Conservation (phyloP, 2,113 vertebrate genomes). For the Apeltes quadracus region DNA sequence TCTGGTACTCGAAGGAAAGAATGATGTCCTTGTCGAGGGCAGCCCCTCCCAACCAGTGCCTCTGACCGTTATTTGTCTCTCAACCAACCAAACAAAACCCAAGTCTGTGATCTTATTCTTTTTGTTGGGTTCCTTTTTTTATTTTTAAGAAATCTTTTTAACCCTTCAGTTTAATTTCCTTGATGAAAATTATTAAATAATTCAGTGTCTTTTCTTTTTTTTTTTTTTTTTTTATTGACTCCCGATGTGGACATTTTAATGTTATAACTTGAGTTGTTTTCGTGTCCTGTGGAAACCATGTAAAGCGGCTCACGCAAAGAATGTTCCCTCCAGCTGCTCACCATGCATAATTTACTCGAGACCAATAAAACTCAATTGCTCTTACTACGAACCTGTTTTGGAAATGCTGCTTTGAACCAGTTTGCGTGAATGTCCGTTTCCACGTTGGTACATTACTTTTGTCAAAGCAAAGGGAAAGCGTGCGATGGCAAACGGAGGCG, state of each 20-base stretch:
- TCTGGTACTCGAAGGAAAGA: constrained; percentile 39
- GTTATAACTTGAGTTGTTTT: constrained; percentile 47
- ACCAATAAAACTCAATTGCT: constrained; percentile 77
- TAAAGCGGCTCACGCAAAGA: constrained; percentile 60
- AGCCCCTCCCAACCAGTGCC: constrained; percentile 69
- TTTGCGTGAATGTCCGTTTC: background rate
- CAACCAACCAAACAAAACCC: constrained; percentile 65
- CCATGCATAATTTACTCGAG: constrained; percentile 69
- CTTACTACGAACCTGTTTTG: constrained; percentile 54
- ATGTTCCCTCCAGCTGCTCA: constrained; percentile 62
- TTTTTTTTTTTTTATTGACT: constrained; percentile 50
- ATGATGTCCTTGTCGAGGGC: constrained; percentile 19
- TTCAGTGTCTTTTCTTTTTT: constrained; percentile 41
- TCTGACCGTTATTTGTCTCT: constrained; percentile 56
- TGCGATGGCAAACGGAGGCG: background rate
- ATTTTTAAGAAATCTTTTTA: constrained; percentile 68
- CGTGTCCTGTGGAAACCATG: constrained; percentile 61
- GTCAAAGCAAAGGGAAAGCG: background rate
- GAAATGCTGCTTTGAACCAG: constrained; percentile 1
- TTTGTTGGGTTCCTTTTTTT: constrained; percentile 28
- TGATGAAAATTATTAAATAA: constrained; percentile 60
- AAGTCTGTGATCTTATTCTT: constrained; percentile 58
- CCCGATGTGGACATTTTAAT: constrained; percentile 63
- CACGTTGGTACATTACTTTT: background rate
- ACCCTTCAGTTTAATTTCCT: constrained; percentile 56